Evolutionary conservation across 2,797 vertebrate genomes (phyloP), one percentile per base, ranked within the genome.

Genomic region (Amblyopsis hoosieri): DNA sequence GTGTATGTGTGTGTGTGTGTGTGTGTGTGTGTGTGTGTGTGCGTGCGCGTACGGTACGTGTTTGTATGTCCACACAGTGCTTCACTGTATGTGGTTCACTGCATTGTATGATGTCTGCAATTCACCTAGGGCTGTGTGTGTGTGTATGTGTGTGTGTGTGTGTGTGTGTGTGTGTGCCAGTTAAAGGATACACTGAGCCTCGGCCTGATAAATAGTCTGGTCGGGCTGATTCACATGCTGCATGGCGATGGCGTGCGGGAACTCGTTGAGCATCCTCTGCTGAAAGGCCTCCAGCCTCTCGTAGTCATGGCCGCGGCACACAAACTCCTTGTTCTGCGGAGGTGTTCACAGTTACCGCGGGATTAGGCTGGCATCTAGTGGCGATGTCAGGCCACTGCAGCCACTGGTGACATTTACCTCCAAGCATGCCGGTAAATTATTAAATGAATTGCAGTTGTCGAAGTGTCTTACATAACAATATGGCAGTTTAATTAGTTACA

Each of bases 171-270:
- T 4, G 23, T 3, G 23, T 23, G 23, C 0, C 3, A 29, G 23
- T 29, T 29, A 4, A 75, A 85, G 96, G 97, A 98, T 98, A 99
- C 97, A 99, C 84, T 99, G 97, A 1, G 97, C 96, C 60, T 99
- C 97, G 0, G 97, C 96, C 91, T 98, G 97, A 92, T 98, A 97
- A 87, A 99, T 98, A 85, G 96, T 99, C 90, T 99, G 96, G 67
- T 99, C 97, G 0, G 97, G 97, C 88, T 97, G 97, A 94, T 99
- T 98, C 85, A 95, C 96, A 55, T 99, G 96, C 87, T 99, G 97
- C 96, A 99, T 99, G 92, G 96, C 95, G 85, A 98, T 96, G 86
- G 96, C 96, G 14, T 98, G 95, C 54, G 96, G 96, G 80, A 98
- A 98, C 90, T 98, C 96, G 31, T 93, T 95, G 80, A 98, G 87